A percentile compares a stretch with the other conserved stretches of the same genome.
These are phyloP conservation scores for Pachycephala philippinensis DNA, from an alignment of 2,113 vertebrate genomes.

Conservation along the genomic window DNA sequence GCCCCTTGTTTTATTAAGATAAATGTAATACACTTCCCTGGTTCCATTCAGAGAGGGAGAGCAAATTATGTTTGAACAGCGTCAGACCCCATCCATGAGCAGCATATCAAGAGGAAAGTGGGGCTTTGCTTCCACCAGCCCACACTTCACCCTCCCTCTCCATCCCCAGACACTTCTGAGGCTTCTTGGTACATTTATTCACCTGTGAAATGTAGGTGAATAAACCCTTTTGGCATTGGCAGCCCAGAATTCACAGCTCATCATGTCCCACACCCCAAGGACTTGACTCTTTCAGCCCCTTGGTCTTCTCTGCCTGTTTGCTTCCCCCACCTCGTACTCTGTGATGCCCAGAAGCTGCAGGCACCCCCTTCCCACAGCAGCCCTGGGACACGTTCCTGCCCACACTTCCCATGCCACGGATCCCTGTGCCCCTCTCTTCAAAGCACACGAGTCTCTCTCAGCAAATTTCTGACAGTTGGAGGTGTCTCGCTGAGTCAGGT, in stretches of 20 bases:
- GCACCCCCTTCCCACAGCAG: not conserved
- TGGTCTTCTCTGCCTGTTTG: not conserved
- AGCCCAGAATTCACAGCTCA: not conserved
- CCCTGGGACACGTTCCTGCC: fast-evolving
- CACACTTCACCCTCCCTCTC: fast-evolving
- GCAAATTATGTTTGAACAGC: not conserved
- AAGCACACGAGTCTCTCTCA: not conserved
- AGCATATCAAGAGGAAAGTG: slow-evolving; percentile 14
- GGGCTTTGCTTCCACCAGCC: not conserved
- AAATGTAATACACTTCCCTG: slow-evolving; percentile 23
- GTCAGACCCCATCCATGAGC: not conserved
- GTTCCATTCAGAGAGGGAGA: not conserved
- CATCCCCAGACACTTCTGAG: not conserved
- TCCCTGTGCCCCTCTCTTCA: not conserved
- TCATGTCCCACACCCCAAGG: not conserved
- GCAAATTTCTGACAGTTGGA: not conserved
- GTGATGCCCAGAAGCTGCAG: not conserved
- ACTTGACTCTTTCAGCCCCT: not conserved
- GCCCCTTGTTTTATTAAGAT: not conserved
- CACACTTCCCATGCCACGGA: fast-evolving
- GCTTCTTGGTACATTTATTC: not conserved
- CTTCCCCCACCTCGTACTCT: not conserved
- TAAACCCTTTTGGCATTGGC: not conserved
- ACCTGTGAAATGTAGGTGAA: not conserved
- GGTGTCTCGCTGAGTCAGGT: not conserved